phyloP scores from a whole-genome alignment of 2,797 vertebrate species.

The Hyperoplus immaculatus region DNA sequence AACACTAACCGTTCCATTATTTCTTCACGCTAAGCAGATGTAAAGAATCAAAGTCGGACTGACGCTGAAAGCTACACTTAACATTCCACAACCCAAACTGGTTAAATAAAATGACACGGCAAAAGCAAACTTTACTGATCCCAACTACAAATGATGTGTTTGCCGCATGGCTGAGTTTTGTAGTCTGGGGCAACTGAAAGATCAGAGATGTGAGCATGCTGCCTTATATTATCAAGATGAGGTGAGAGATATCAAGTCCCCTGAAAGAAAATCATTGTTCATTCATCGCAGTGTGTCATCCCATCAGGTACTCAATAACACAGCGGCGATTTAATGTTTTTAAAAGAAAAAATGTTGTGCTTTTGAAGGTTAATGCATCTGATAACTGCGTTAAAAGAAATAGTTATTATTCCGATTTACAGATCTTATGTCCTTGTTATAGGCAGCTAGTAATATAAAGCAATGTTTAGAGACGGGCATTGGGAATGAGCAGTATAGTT shows the following conservation, averaged over 20 bases:
- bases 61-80: conserved; percentile 24
- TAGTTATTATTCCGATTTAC: not conserved
- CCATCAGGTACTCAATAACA: not conserved
- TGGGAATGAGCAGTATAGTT: too few relatives aligned
- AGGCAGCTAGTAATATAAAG: too few relatives aligned
- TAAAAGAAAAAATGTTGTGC: not conserved
- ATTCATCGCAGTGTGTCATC: not conserved
- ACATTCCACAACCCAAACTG: conserved; percentile 43
- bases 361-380: not conserved
- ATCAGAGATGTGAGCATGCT: not conserved
- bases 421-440: not conserved
- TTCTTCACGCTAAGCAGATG: not conserved
- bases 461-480: too few relatives aligned
- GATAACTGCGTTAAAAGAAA: not conserved
- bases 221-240: conserved; percentile 46
- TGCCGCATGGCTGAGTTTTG: conserved; percentile 17
- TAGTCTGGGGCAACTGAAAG: conserved; percentile 35
- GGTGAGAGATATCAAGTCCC: conserved; percentile 28
- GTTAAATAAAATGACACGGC: not conserved
- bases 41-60: not conserved
- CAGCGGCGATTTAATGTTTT: not conserved
- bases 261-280: conserved; percentile 14
- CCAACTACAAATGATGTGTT: conserved; percentile 22
- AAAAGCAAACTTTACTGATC: conserved; percentile 35
- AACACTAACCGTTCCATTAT: not conserved